Base-by-base conservation (phyloP, 2,797 vertebrate genomes). In the Pogoniulus pusillus region DNA sequence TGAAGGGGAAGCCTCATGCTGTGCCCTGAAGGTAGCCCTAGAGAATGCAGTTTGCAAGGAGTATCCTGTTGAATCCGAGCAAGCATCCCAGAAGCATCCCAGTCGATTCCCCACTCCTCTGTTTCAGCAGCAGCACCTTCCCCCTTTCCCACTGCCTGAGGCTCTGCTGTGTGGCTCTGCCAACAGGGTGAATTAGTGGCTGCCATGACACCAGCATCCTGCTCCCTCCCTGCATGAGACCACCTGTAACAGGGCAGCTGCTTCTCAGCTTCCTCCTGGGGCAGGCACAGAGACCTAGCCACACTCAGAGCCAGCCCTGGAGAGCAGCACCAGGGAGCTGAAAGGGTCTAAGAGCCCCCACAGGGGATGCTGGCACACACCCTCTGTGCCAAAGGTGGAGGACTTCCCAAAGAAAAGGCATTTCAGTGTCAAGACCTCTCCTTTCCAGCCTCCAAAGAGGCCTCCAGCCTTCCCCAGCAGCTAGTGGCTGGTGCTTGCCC, bases 311-410 rank as follows among this genome's bases (percentile, higher is more conserved):
- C 34, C 63, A 64, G 22, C n/a, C 5, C 59, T 4, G 1, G 11
- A 45, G 64, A 82, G 27, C 45, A 72, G 37, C 26, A 60, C 23
- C 43, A 19, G 13, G 13, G 26, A 60, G 47, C 37, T 76, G 53
- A 73, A 87, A 66, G 1, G 5, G 41, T 68, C 23, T 65, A 37
- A 32, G 41, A 62, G 49, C 2, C 26, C 4, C 20, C 6, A 1
- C 59, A 62, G 27, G 12, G 37, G 72, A 63, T 23, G 32, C 12
- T 62, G 16, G 47, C 57, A 70, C 24, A 68, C 57, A 58, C 20
- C 6, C 4, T 19, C n/a, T 2, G 0, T 4, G 8, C 5, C 32
- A 45, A 92, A 72, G 13, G 51, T 1, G 0, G 0, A 29, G 1
- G 2, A 39, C 29, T 58, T 89, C 34, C 63, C n/a, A 69, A 81